Conservation (phyloP, 2,888 invertebrate species). For the Phyto melanocephala region DNA sequence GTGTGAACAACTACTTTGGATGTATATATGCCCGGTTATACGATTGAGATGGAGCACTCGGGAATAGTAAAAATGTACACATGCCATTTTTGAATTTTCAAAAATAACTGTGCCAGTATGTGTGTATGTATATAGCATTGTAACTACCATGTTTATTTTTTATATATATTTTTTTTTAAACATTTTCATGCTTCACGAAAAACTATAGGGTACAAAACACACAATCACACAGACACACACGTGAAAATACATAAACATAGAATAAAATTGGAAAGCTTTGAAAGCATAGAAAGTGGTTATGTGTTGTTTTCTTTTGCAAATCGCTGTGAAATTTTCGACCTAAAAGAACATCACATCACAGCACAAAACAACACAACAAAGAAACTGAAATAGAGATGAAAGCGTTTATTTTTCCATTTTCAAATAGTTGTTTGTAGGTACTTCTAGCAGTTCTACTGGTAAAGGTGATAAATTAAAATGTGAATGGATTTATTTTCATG, state of each 20-base stretch:
- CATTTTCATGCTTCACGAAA: constrained; percentile 37
- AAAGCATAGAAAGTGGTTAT: constrained; percentile 31
- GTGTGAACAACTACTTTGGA: constrained; percentile 8
- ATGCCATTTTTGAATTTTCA: neutral
- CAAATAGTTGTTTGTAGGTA: neutral
- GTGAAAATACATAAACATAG: neutral
- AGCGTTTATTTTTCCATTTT: constrained; percentile 5
- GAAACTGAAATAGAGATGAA: constrained; percentile 12
- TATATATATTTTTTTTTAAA: neutral
- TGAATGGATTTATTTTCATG: constrained; percentile 58
- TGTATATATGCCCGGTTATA: too few relatives aligned
- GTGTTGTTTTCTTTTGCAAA: neutral
- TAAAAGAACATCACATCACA: neutral
- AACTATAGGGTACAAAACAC: neutral
- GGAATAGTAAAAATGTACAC: neutral
- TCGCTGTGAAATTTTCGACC: neutral
- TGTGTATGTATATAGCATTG: neutral
- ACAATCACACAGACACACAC: neutral
- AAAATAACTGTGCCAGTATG: neutral
- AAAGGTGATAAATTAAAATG: constrained; percentile 61
- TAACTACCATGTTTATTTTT: too few relatives aligned
- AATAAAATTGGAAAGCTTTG: constrained; percentile 35
- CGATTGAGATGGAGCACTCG: too few relatives aligned
- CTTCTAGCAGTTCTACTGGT: constrained; percentile 36
- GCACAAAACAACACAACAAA: neutral